phyloP scores from a whole-genome alignment of 2,797 vertebrate species.

The Bradypodion ventrale region DNA sequence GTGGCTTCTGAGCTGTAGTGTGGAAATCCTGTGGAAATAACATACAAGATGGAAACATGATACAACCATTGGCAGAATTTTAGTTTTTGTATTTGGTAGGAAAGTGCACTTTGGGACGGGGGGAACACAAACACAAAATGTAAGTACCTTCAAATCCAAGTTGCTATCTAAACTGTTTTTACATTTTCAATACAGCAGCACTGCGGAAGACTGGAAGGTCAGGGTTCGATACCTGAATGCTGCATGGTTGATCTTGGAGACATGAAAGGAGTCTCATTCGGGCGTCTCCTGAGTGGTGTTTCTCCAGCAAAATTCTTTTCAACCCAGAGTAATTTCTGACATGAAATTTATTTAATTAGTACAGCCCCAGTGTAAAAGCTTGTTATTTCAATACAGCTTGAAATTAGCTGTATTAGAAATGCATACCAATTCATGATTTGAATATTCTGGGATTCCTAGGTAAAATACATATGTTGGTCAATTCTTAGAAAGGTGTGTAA shows the following conservation, averaged over 20 bases:
- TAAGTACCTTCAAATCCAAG: background rate
- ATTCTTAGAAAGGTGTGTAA: background rate
- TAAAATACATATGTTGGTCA: background rate
- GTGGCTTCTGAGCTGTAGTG: background rate
- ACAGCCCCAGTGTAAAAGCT: too few relatives aligned
- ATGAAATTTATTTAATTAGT: too few relatives aligned
- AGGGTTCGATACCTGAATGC: too few relatives aligned
- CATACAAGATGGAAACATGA: background rate
- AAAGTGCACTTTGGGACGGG: background rate
- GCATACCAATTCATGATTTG: background rate
- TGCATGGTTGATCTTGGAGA: too few relatives aligned
- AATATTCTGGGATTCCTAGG: background rate
- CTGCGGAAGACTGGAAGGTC: too few relatives aligned
- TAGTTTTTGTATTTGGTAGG: background rate
- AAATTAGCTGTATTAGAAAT: too few relatives aligned
- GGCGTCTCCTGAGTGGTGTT: too few relatives aligned
- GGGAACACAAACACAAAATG: background rate
- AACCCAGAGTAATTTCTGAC: too few relatives aligned
- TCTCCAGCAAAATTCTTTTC: too few relatives aligned
- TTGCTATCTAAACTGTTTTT: background rate
- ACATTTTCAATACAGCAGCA: background rate
- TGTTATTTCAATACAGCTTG: too few relatives aligned
- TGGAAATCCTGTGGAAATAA: background rate
- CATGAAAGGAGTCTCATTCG: too few relatives aligned
- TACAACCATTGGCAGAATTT: background rate